Conservation (phyloP, 2,888 invertebrate genomes). For the Tachina grossa region DNA sequence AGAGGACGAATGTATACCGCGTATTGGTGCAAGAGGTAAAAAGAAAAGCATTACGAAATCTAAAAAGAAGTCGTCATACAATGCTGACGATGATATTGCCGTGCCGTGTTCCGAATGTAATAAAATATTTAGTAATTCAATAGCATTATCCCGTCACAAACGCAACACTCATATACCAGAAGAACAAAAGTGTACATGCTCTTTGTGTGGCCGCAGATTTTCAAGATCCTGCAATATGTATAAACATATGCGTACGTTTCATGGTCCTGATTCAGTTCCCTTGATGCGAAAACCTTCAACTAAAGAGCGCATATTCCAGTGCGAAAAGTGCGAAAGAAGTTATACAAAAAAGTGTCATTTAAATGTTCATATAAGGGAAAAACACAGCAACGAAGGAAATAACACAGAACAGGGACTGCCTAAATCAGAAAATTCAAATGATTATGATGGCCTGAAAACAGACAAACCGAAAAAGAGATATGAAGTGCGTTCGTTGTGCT, state of each 20-base stretch:
- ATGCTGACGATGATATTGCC: constrained; percentile 56
- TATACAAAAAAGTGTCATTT: constrained; percentile 80
- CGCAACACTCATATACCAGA: constrained; percentile 79
- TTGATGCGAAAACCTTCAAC: constrained; percentile 52
- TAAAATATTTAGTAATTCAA: constrained; percentile 65
- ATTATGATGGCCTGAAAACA: constrained; percentile 73
- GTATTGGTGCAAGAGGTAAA: constrained; percentile 77
- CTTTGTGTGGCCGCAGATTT: constrained; percentile 85
- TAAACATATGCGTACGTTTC: constrained; percentile 82
- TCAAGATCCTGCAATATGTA: constrained; percentile 85
- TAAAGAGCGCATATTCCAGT: constrained; percentile 80
- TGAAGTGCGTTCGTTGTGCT: constrained; percentile 75
- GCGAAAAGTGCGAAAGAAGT: constrained; percentile 77
- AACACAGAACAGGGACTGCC: background rate
- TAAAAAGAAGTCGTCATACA: constrained; percentile 1
- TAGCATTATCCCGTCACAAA: constrained; percentile 54
- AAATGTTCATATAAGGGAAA: constrained; percentile 76
- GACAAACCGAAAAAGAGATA: constrained; percentile 76
- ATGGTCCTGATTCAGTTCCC: constrained; percentile 64
- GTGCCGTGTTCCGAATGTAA: constrained; percentile 62
- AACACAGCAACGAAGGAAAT: constrained; percentile 65
- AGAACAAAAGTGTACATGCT: constrained; percentile 84
- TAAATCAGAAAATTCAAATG: background rate
- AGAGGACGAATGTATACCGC: constrained; percentile 75
- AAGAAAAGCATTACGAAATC: constrained; percentile 73